Evolutionary conservation across 2,113 vertebrate genomes (phyloP).

Genomic region (Oophaga pumilio): DNA sequence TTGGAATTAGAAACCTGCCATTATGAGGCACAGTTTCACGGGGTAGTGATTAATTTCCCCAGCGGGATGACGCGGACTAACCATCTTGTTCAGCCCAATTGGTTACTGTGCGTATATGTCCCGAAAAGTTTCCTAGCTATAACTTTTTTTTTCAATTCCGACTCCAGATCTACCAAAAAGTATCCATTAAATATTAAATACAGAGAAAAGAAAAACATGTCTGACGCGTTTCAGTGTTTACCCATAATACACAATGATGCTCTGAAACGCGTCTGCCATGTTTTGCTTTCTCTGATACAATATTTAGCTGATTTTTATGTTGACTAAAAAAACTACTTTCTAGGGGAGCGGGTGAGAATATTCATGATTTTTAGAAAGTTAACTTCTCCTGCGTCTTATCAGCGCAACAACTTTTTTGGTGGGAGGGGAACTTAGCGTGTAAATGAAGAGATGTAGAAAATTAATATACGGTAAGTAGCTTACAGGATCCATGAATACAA

Average conservation of each 20-base stretch:
- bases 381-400: not conserved
- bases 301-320: not conserved
- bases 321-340: not conserved
- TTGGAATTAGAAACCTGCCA: no score
- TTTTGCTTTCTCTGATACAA: not conserved
- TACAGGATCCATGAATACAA: no score
- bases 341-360: not conserved
- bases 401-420: no score
- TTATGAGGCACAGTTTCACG: no score
- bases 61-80: no score
- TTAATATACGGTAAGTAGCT: no score
- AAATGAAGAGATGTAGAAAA: no score
- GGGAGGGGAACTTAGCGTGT: no score
- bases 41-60: no score
- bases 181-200: not conserved
- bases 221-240: not conserved
- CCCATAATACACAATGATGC: not conserved
- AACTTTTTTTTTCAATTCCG: not conserved
- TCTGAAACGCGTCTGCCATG: not conserved
- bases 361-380: not conserved
- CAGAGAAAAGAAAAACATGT: not conserved
- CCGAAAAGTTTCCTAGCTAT: not conserved
- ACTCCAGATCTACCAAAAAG: not conserved
- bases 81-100: no score
- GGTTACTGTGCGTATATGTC: not conserved